Percentiles rank a stretch among this genome's conserved stretches.
phyloP scores from a whole-genome alignment of 2,888 invertebrate species.

The Dryomyza anilis region DNA sequence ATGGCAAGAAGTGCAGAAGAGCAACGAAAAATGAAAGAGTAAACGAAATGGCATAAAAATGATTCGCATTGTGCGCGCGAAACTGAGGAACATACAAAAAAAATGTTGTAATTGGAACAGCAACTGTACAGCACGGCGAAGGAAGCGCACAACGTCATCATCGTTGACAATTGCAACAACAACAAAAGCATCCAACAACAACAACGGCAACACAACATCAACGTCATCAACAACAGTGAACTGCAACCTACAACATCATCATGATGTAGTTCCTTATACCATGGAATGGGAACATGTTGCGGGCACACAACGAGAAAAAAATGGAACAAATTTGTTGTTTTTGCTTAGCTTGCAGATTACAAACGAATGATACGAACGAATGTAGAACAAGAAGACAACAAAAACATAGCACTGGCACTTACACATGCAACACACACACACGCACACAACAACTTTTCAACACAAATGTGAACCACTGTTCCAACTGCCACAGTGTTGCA shows the following conservation, averaged over 20 bases:
- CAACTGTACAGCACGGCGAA: slow-evolving; percentile 51
- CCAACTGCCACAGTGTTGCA: slow-evolving; percentile 16
- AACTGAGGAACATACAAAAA: slow-evolving; percentile 55
- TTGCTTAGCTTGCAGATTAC: slow-evolving; percentile 18
- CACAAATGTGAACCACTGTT: slow-evolving; percentile 27
- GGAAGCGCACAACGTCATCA: slow-evolving; percentile 15
- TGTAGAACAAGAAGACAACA: slow-evolving; percentile 26
- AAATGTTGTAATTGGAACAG: slow-evolving; percentile 55
- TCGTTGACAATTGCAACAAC: background rate
- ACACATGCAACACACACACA: slow-evolving; percentile 20
- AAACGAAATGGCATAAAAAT: slow-evolving; percentile 36
- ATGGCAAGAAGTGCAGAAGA: background rate
- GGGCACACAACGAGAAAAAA: slow-evolving; percentile 24
- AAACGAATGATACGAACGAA: slow-evolving; percentile 12
- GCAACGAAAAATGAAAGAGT: slow-evolving; percentile 20
- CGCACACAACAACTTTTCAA: slow-evolving; percentile 24
- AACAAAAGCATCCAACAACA: background rate
- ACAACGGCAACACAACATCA: background rate
- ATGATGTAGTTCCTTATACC: background rate
- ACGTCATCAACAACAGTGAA: background rate
- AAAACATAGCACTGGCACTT: slow-evolving; percentile 19
- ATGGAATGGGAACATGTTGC: slow-evolving; percentile 1
- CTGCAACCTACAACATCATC: slow-evolving; percentile 6
- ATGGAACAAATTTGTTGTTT: slow-evolving; percentile 28
- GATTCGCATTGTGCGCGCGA: slow-evolving; percentile 51